Base-by-base conservation (phyloP, 2,888 invertebrate genomes). In the Melanargia galathea region DNA sequence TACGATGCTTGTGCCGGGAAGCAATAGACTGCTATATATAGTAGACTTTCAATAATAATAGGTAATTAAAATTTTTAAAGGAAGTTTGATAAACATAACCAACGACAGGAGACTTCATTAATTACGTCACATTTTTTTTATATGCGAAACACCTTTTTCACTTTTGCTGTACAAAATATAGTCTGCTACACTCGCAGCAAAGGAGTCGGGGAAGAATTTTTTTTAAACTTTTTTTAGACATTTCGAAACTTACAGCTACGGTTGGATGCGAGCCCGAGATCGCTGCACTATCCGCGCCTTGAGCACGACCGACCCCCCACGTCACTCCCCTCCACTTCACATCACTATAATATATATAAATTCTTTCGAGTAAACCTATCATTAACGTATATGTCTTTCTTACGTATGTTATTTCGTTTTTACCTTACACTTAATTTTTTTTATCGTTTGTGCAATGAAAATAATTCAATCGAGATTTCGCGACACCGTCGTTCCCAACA, bases 331-430 rank as follows among this genome's bases (percentile, higher is more conserved):
- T 18, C 8, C 45, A 4, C 38, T 24, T 24, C 59, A 49, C 60
- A 49, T 52, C 68, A 63, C 69, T 70, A 73, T 65, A 68, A 78
- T 72, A 74, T 79, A 75, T 84, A 87, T 90, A 90, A 89, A 89
- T 90, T 89, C 89, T 81, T 87, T 82, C 86, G 78, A 83, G 79
- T 87, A 85, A 83, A 81, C 87, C 87, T 90, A 90, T 82, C 81
- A 83, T 84, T 90, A 88, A 84, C 87, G 91, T 91, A 91, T 91
- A 91, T 91, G 90, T 91, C 90, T 91, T 91, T 89, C 87, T 91
- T 91, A 91, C 90, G 90, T 91, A 91, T 91, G 86, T 91, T 87
- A 89, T 88, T 90, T 86, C 86, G 82, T 84, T 86, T 81, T 81
- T 73, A 76, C 75, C 80, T 88, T 86, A 86, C 81, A 76, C 81